Conservation (phyloP, 2,113 vertebrate genomes). For the Tragelaphus scriptus region DNA sequence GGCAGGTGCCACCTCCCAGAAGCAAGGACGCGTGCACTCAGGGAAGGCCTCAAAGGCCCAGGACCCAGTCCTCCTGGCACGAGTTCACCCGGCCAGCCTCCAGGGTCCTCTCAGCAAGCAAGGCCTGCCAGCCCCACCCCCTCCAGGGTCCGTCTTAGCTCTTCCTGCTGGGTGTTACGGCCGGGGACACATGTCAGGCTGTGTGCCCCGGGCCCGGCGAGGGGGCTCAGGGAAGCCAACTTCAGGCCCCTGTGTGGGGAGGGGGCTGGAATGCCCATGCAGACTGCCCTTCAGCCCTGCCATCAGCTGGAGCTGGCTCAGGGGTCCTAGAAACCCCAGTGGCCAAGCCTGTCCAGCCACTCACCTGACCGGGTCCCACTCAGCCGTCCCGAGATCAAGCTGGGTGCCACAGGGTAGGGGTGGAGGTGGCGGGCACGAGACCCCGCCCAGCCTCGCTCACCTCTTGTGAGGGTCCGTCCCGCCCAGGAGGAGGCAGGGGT, state of each 20-base stretch:
- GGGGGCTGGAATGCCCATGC: not conserved
- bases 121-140: rapidly evolving
- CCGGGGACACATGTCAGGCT: not conserved
- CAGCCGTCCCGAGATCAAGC: not conserved
- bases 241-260: not conserved
- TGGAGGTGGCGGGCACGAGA: not conserved
- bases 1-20: not conserved
- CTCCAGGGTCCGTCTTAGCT: not conserved
- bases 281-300: not conserved
- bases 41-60: not conserved
- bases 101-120: not conserved
- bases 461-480: too few relatives aligned
- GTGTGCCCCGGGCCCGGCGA: rapidly evolving
- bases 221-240: not conserved
- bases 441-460: not conserved
- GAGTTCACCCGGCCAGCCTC: too few relatives aligned
- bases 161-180: not conserved
- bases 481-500: not conserved
- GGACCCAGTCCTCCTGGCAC: not conserved
- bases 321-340: not conserved
- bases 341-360: not conserved
- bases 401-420: not conserved
- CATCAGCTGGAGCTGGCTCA: not conserved
- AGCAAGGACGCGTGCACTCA: not conserved
- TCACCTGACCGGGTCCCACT: not conserved